Evolutionary conservation across 2,113 vertebrate species (phyloP).

Genomic region (Rallus limicola): DNA sequence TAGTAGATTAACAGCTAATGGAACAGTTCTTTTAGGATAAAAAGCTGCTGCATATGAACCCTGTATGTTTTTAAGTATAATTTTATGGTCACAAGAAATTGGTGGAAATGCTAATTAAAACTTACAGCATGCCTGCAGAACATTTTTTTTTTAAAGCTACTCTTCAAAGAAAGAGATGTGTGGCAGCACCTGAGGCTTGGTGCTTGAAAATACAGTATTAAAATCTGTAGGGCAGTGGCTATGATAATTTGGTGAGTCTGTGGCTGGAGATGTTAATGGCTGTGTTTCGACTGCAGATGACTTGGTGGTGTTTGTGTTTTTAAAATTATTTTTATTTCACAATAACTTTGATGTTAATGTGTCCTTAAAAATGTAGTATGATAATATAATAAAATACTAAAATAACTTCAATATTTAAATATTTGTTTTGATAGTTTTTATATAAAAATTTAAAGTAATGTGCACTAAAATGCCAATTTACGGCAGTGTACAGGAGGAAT

Average conservation of each 20-base stretch:
- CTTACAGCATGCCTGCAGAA: neutral
- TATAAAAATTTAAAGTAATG: neutral
- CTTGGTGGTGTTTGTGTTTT: neutral
- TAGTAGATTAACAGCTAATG: neutral
- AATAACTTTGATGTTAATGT: neutral
- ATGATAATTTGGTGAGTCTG: neutral
- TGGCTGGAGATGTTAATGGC: neutral
- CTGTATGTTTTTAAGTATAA: neutral
- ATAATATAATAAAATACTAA: neutral
- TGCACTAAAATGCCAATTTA: neutral
- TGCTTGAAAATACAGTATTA: neutral
- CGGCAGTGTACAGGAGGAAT: neutral
- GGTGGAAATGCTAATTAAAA: neutral
- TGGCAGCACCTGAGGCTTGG: neutral
- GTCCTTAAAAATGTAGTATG: neutral
- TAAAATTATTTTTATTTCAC: neutral
- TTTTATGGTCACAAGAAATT: neutral
- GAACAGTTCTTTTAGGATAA: neutral
- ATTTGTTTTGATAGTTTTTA: neutral
- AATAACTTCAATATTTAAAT: neutral
- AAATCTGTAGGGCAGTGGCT: neutral
- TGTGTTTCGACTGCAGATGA: neutral
- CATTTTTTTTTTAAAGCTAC: neutral
- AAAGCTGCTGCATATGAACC: neutral
- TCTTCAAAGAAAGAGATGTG: accelerated